Evolutionary conservation across 2,113 vertebrate genomes (phyloP).

Genomic region (Todiramphus chloris): DNA sequence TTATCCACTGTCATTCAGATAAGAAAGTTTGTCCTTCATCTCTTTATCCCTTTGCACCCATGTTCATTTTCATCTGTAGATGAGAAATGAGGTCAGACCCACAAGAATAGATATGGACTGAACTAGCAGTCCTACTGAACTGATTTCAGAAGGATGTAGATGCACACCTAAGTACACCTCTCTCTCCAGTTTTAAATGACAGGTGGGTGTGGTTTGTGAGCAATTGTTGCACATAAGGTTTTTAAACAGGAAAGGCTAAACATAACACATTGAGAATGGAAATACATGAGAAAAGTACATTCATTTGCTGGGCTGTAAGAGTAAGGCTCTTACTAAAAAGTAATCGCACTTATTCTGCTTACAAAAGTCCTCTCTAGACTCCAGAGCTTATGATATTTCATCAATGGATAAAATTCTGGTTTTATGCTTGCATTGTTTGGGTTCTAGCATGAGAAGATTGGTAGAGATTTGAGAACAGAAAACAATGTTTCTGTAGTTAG

Average conservation of each 20-base stretch:
- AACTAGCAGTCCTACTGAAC: not conserved
- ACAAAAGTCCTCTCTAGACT: not conserved
- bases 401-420: rapidly evolving
- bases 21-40: not conserved
- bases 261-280: not conserved
- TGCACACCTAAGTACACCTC: not conserved
- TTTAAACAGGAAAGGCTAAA: not conserved
- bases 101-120: not conserved
- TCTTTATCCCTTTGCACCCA: not conserved
- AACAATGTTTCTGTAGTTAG: not conserved
- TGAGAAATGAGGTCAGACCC: not conserved
- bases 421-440: not conserved
- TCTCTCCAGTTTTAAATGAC: not conserved
- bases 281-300: not conserved
- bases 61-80: not conserved
- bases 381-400: not conserved
- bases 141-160: no score
- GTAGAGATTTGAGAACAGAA: not conserved
- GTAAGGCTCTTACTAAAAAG: not conserved
- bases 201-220: not conserved
- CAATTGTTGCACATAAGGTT: not conserved
- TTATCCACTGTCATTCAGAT: not conserved
- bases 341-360: not conserved
- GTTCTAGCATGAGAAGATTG: not conserved
- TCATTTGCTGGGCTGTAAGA: not conserved